These are phyloP conservation scores for Struthidea cinerea DNA, from an alignment of 2,113 vertebrate species.

Conservation along the genomic window DNA sequence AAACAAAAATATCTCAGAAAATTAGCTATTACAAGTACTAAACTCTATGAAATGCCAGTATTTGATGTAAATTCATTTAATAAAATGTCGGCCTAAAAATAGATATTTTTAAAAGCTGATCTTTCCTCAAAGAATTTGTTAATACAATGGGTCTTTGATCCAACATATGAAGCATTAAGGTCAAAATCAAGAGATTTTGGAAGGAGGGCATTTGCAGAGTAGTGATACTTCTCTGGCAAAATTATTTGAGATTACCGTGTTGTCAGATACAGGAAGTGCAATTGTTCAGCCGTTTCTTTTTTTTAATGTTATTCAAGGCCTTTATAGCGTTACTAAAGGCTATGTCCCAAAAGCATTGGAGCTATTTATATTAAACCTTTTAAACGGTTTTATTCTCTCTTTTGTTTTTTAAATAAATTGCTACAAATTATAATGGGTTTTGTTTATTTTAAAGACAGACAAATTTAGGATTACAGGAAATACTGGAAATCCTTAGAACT, in stretches of 20 bases:
- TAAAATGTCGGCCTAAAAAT: not conserved
- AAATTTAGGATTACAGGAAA: not conserved
- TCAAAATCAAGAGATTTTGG: not conserved
- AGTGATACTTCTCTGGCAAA: not conserved
- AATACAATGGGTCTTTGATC: not conserved
- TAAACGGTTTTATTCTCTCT: not conserved
- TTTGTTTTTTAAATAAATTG: not conserved
- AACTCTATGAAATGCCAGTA: not conserved
- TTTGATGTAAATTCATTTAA: not conserved
- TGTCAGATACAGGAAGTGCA: not conserved
- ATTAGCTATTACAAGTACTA: not conserved
- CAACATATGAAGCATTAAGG: not conserved
- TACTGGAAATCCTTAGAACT: not conserved
- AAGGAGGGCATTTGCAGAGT: not conserved
- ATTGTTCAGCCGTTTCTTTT: not conserved
- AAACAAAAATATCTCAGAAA: not conserved
- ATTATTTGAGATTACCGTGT: not conserved
- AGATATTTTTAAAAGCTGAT: not conserved
- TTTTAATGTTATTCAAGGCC: not conserved
- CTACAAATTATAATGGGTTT: not conserved
- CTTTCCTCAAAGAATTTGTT: not conserved
- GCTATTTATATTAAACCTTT: not conserved
- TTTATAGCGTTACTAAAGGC: not conserved
- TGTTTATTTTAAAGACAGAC: not conserved
- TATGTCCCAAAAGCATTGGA: not conserved